A percentile compares a stretch with the other conserved stretches of the same genome.
phyloP scores from a whole-genome alignment of 2,113 vertebrate genomes.

The Brachyhypopomus occidentalis region DNA sequence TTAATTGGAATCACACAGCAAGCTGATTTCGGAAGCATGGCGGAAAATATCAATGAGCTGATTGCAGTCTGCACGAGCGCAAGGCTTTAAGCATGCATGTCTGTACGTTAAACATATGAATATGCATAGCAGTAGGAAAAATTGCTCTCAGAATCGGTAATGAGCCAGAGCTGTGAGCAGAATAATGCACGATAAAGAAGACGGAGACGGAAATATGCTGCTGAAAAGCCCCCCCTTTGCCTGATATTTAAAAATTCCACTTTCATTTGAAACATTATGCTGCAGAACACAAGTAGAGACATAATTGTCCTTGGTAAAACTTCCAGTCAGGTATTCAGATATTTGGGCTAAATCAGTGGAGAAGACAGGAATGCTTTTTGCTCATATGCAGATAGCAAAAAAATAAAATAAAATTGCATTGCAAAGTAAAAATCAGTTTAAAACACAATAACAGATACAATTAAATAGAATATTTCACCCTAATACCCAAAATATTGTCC shows the following conservation, averaged over 20 bases:
- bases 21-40: slow-evolving; percentile 64
- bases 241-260: not conserved
- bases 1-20: slow-evolving; percentile 52
- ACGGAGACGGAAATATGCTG: slow-evolving; percentile 26
- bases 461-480: no score
- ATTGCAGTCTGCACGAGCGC: slow-evolving; percentile 63
- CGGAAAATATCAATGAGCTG: slow-evolving; percentile 73
- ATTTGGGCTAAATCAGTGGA: no score
- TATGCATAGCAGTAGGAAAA: slow-evolving; percentile 74
- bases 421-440: no score
- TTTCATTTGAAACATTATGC: not conserved
- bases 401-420: no score
- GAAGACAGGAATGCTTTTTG: no score
- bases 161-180: slow-evolving; percentile 69
- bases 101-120: slow-evolving; percentile 82
- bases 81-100: slow-evolving; percentile 72
- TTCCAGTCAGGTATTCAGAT: no score
- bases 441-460: no score
- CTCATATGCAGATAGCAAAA: no score
- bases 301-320: no score
- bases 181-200: slow-evolving; percentile 69
- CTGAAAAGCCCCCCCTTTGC: not conserved
- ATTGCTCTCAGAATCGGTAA: slow-evolving; percentile 70
- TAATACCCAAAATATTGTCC: no score
- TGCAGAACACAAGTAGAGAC: no score